phyloP scores from a whole-genome alignment of 2,113 vertebrate genomes.

The Eulacestoma nigropectus region DNA sequence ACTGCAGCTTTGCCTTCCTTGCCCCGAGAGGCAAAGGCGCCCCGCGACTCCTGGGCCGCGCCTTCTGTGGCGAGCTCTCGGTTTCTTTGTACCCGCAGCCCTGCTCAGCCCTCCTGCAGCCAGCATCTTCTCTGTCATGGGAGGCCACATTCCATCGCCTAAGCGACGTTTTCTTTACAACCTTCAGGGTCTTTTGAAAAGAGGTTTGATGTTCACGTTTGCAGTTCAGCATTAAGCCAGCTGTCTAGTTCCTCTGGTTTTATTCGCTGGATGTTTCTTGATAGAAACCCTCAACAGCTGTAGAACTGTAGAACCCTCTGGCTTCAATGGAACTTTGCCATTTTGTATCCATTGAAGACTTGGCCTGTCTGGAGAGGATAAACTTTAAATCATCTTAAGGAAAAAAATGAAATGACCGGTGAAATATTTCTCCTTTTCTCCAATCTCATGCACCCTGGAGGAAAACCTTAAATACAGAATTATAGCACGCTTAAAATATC shows the following conservation, averaged over 20 bases:
- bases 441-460: not conserved
- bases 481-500: not conserved
- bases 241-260: not conserved
- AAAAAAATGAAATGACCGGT: not conserved
- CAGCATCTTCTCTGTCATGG: not conserved
- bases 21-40: fast-evolving
- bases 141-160: not conserved
- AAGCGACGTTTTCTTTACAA: not conserved
- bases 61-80: fast-evolving
- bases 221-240: not conserved
- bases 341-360: not conserved
- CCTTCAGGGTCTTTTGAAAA: not conserved
- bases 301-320: not conserved
- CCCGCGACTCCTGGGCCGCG: fast-evolving
- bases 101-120: not conserved
- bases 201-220: not conserved
- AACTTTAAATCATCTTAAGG: not conserved
- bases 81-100: not conserved
- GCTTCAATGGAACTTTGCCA: not conserved
- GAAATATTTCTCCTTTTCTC: not conserved
- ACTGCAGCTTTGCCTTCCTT: not conserved
- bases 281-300: not conserved
- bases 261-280: not conserved
- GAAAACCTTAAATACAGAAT: not conserved
- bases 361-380: not conserved